Evolutionary conservation across 23 tunicate genomes (phyloP).

Genomic region (Oikopleura albicans): DNA sequence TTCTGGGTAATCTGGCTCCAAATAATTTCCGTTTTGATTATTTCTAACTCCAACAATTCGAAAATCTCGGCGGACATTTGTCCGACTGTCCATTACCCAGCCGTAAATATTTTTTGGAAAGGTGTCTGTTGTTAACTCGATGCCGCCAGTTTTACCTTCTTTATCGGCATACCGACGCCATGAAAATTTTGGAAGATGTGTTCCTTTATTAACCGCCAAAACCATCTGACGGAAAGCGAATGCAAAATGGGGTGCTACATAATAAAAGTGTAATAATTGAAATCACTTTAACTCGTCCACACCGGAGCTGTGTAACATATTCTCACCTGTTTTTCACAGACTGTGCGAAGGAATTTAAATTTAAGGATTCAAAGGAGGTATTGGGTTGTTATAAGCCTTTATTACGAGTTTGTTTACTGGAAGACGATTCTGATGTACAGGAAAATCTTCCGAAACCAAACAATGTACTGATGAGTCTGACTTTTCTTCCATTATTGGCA

Average conservation of each 20-base stretch:
- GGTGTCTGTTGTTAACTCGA: not conserved
- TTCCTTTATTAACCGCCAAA: not conserved
- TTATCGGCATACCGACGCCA: not conserved
- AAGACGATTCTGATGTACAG: no score
- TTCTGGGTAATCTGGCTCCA: not conserved
- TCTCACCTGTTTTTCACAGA: no score
- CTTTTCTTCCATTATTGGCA: no score
- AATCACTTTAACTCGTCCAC: no score
- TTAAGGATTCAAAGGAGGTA: no score
- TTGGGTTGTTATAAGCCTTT: no score
- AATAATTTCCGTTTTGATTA: not conserved
- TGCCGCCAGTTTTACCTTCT: not conserved
- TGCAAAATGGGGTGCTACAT: not conserved
- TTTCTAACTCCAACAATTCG: not conserved
- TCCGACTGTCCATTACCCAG: not conserved
- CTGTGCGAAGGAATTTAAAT: no score
- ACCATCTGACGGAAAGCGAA: not conserved
- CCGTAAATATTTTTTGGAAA: conserved; percentile 3
- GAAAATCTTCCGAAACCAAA: no score
- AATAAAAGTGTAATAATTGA: no score
- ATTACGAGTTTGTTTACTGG: no score
- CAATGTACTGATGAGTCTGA: no score
- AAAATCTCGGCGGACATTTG: not conserved
- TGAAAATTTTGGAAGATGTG: not conserved
- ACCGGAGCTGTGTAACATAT: no score